A percentile compares a stretch with the other conserved stretches of the same genome.
These are phyloP conservation scores for Ariopsis seemanni DNA, from an alignment of 2,113 vertebrate genomes.

Conservation along the genomic window DNA sequence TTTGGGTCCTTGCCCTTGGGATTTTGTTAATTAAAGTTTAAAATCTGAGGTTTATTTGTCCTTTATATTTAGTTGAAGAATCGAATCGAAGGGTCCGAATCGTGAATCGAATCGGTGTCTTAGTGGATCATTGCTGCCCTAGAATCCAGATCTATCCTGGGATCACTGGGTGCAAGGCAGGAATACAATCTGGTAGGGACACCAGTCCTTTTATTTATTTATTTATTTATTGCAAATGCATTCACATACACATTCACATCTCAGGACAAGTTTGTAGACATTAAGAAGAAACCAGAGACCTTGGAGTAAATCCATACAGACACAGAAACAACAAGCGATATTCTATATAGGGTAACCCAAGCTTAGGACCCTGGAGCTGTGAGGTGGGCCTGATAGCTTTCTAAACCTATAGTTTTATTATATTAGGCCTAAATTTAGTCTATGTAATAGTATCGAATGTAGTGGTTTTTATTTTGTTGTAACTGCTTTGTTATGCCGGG, in stretches of 20 bases:
- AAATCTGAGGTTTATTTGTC: too few species aligned
- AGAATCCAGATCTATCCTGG: neutral
- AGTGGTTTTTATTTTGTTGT: neutral
- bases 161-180: neutral
- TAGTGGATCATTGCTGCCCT: too few species aligned
- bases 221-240: neutral
- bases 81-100: too few species aligned
- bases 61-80: too few species aligned
- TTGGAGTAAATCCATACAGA: neutral
- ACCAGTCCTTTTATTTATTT: neutral
- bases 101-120: too few species aligned
- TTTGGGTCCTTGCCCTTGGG: too few species aligned
- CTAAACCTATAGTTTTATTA: neutral
- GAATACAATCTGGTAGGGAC: neutral
- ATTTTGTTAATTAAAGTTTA: too few species aligned
- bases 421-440: neutral
- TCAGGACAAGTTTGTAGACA: neutral
- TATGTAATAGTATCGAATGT: neutral
- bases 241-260: neutral
- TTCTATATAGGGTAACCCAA: neutral
- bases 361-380: neutral
- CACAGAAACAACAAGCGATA: neutral
- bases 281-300: neutral
- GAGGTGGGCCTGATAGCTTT: neutral
- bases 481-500: neutral